Evolutionary conservation across 1,140 invertebrate genomes (phyloP), one percentile per base, ranked within the genome.

Genomic region (Trichonephila inaurata): DNA sequence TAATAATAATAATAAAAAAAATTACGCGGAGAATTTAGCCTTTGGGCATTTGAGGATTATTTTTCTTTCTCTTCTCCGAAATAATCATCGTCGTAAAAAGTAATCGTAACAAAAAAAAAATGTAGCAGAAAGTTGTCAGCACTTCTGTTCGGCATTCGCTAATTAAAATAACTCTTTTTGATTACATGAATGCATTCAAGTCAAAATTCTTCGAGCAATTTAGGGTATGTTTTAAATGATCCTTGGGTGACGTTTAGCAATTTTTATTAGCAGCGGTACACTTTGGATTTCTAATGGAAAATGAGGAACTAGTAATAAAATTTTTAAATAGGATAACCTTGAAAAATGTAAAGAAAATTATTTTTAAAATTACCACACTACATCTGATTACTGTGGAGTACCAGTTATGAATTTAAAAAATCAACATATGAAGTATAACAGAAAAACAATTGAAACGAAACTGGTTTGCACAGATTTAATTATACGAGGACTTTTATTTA

Each of bases 61-160:
- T 77, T 69, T 77, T 77, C 72, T 77, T 77, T 77, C 72, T 77
- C 28, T 77, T 40, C 72, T 24, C 72, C 72, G 72, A 77, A 77
- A 77, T 77, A 77, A 77, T 77, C 72, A 77, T 77, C 72, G 33
- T 77, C 72, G 72, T 77, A 77, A 77, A 40, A 77, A 77, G 28
- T 77, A 77, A 77, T 77, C 72, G 72, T 77, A 77, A 16, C 72
- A 77, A 77, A 51, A 77, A 72, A 77, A 77, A 3, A n/a, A 77
- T 77, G 72, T 77, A 28, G 72, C 72, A 77, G 72, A 77, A 77
- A 77, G 72, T 33, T 77, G 28, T 77, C 72, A 77, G 72, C 72
- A 77, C 24, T 33, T 77, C 72, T 77, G 72, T 33, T 40, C 28
- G 28, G 72, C 72, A 77, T 33, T 77, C 28, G 72, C 72, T 28